phyloP scores from a whole-genome alignment of 1,140 invertebrate species.

The Wasmannia auropunctata region DNA sequence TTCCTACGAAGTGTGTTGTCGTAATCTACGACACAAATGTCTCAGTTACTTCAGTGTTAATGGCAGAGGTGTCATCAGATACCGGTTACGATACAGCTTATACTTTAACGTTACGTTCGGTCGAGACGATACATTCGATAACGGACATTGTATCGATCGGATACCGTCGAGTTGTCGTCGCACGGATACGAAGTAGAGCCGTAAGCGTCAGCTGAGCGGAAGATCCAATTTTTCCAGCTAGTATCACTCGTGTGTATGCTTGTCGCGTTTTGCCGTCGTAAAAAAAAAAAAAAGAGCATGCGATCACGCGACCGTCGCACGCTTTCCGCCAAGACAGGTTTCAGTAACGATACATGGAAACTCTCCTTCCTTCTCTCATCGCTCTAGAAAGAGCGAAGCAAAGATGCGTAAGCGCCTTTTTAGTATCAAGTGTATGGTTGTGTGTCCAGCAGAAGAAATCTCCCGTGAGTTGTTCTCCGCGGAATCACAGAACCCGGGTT shows the following conservation, averaged over 20 bases:
- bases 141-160: constrained; percentile 47
- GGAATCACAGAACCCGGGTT: background rate
- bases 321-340: constrained; percentile 41
- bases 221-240: constrained; percentile 69
- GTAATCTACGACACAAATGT: background rate
- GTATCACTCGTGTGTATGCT: constrained; percentile 34
- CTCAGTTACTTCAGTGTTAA: background rate
- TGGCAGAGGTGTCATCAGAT: background rate
- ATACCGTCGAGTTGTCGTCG: constrained; percentile 53
- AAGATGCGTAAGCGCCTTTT: constrained; percentile 7
- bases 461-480: background rate
- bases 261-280: constrained; percentile 21
- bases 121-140: constrained; percentile 31
- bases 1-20: background rate
- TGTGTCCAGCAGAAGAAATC: background rate
- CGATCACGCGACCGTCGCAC: constrained; percentile 29
- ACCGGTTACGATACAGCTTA: background rate
- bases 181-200: background rate
- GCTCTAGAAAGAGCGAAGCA: background rate
- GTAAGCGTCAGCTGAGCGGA: constrained; percentile 52
- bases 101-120: constrained; percentile 9
- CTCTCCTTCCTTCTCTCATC: background rate
- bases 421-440: background rate
- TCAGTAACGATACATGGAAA: constrained; percentile 20
- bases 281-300: constrained; percentile 42